Evolutionary conservation across 2,888 invertebrate species (phyloP).

Genomic region (Arctia plantaginis): DNA sequence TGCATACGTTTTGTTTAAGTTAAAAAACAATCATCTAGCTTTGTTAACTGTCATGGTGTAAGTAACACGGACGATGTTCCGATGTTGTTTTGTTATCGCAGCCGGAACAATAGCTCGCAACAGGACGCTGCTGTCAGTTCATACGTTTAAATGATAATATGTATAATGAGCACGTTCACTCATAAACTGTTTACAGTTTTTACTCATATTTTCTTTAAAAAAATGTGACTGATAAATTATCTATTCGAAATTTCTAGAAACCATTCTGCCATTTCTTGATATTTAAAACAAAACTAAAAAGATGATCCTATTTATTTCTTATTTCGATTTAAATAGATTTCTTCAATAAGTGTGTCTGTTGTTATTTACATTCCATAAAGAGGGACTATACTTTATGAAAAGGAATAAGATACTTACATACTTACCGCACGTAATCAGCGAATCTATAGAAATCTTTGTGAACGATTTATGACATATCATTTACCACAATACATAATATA

Average conservation of each 20-base stretch:
- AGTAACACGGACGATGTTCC: conserved; percentile 15
- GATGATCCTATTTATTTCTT: neutral
- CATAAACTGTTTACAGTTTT: conserved; percentile 15
- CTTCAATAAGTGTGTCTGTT: too few species aligned
- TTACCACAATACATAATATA: neutral
- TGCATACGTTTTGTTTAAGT: neutral
- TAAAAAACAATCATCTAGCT: neutral
- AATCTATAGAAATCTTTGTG: neutral
- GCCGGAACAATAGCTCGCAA: conserved; percentile 51
- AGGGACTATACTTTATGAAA: neutral
- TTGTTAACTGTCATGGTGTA: neutral
- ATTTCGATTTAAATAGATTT: neutral
- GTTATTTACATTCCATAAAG: neutral
- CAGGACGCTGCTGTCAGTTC: conserved; percentile 52
- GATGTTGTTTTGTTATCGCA: conserved; percentile 48
- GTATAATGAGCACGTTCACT: conserved; percentile 32
- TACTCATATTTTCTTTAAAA: conserved; percentile 4
- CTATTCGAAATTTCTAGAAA: neutral
- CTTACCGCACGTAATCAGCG: neutral
- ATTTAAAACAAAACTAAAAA: neutral
- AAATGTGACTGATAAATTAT: neutral
- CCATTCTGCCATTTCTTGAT: neutral
- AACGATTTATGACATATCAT: neutral
- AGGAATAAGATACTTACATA: neutral
- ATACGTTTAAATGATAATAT: conserved; percentile 54